These are phyloP conservation scores for Pelodytes ibericus DNA, from an alignment of 2,797 vertebrate genomes.

Conservation along the genomic window DNA sequence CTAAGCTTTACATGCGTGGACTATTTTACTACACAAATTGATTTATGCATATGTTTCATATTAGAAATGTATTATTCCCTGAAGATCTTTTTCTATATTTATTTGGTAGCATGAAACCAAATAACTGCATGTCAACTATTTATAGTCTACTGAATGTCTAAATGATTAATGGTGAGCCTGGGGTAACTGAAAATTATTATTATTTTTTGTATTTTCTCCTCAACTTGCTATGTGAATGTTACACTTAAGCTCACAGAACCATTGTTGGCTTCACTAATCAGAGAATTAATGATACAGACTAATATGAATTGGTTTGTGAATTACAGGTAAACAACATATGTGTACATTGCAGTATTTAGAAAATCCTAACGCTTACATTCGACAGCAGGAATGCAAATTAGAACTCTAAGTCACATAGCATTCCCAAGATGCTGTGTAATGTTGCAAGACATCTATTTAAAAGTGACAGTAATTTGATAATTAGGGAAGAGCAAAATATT, in stretches of 20 bases:
- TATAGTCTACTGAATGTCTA: slow-evolving; percentile 24
- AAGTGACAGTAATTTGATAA: slow-evolving; percentile 7
- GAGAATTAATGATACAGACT: neutral
- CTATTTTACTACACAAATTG: neutral
- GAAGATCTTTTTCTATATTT: slow-evolving; percentile 5
- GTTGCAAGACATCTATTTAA: neutral
- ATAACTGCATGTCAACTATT: slow-evolving; percentile 16
- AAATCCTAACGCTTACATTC: neutral
- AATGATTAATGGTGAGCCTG: slow-evolving; percentile 38
- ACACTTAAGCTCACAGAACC: neutral
- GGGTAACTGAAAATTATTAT: slow-evolving; percentile 13
- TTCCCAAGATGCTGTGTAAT: neutral
- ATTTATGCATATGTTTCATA: slow-evolving; percentile 2
- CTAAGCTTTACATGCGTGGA: no score
- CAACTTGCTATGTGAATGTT: neutral
- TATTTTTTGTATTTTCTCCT: neutral
- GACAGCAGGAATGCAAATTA: neutral
- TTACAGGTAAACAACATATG: neutral
- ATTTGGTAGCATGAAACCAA: neutral
- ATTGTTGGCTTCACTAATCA: neutral
- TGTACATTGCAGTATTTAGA: neutral
- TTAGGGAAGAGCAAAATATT: neutral
- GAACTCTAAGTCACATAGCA: neutral
- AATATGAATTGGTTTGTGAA: neutral
- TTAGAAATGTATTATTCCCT: slow-evolving; percentile 15